A percentile compares a stretch with the other conserved stretches of the same genome.
These are phyloP conservation scores for Siniperca chuatsi DNA, from an alignment of 2,113 vertebrate species.

Conservation along the genomic window DNA sequence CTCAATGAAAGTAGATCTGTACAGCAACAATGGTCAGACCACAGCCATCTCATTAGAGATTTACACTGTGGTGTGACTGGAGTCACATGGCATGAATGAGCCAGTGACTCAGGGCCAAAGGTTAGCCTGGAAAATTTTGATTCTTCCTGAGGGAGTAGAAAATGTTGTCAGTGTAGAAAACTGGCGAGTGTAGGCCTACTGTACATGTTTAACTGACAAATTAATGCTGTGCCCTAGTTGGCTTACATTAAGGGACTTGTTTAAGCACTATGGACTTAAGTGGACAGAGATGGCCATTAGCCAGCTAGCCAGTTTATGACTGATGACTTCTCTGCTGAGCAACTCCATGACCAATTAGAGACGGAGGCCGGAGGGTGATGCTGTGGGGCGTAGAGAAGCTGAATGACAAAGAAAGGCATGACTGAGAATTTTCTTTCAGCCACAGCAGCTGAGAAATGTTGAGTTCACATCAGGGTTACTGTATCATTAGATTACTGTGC, in stretches of 20 bases:
- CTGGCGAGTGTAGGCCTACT: neutral
- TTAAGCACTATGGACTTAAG: conserved; percentile 22
- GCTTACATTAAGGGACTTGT: conserved; percentile 24
- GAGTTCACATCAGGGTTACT: conserved; percentile 43
- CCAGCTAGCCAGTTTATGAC: neutral
- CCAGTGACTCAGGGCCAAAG: neutral
- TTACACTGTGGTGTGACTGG: neutral
- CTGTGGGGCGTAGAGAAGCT: neutral
- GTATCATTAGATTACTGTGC: conserved; percentile 37
- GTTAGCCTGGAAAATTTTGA: neutral
- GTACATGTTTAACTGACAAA: conserved; percentile 25
- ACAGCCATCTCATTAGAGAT: conserved; percentile 21
- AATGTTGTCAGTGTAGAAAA: conserved; percentile 7
- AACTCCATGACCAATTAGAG: conserved; percentile 30
- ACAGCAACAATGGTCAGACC: conserved; percentile 7
- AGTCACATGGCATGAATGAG: neutral
- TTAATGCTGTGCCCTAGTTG: conserved; percentile 18
- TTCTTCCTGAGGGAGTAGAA: neutral
- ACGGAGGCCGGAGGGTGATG: neutral
- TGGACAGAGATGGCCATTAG: conserved; percentile 21
- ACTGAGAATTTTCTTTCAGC: conserved; percentile 33
- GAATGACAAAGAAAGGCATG: conserved; percentile 18
- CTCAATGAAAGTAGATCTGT: conserved; percentile 26
- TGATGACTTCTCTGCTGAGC: conserved; percentile 33
- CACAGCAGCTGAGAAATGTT: conserved; percentile 21